These are phyloP conservation scores for Desoria tigrina DNA, from an alignment of 2,888 invertebrate species.

Conservation along the genomic window DNA sequence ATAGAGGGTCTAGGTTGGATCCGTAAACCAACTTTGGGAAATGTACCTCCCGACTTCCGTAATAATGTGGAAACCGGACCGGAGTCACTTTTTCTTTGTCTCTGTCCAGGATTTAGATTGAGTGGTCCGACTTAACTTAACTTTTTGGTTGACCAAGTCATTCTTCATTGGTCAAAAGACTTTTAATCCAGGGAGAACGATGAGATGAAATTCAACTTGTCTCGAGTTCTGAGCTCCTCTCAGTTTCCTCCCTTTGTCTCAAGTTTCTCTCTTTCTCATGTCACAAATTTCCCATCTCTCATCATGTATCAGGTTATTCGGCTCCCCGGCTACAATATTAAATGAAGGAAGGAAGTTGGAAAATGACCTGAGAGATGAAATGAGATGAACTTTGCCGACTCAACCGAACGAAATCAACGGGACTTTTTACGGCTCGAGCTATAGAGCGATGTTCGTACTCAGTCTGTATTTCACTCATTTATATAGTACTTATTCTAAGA, in stretches of 20 bases:
- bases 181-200: constrained; percentile 20
- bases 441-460: too few species aligned
- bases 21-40: neutral
- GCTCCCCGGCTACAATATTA: constrained; percentile 9
- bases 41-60: neutral
- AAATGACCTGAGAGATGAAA: constrained; percentile 18
- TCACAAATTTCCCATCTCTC: neutral
- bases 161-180: constrained; percentile 20
- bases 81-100: constrained; percentile 25
- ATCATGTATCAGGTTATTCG: neutral
- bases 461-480: too few species aligned
- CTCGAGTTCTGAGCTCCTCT: constrained; percentile 2
- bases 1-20: neutral
- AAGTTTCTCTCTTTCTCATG: neutral
- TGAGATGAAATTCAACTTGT: constrained; percentile 23
- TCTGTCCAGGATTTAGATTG: constrained; percentile 23
- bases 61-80: constrained; percentile 20
- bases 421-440: too few species aligned
- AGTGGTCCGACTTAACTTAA: constrained; percentile 22
- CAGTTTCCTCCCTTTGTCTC: neutral
- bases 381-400: constrained; percentile 16
- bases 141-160: constrained; percentile 21
- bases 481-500: too few species aligned
- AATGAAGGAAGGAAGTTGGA: constrained; percentile 16
- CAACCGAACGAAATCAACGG: constrained; percentile 16